A percentile compares a stretch with the other conserved stretches of the same genome.
phyloP scores from a whole-genome alignment of 2,113 vertebrate species.

The Cathartes aura region DNA sequence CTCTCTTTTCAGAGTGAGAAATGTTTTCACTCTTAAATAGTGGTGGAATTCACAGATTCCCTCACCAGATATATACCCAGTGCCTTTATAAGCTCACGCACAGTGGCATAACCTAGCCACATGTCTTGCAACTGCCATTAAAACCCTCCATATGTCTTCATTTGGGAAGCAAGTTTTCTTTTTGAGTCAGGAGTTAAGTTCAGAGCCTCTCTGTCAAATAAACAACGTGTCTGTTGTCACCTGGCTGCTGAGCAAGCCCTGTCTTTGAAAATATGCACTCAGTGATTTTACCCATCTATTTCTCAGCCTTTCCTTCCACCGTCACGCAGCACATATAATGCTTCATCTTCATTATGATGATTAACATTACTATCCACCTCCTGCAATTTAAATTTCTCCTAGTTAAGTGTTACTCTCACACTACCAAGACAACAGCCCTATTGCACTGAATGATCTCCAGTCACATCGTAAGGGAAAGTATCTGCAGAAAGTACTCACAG shows the following conservation, averaged over 20 bases:
- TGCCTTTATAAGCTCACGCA: not conserved
- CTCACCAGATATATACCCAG: not conserved
- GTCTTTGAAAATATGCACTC: slow-evolving; percentile 37
- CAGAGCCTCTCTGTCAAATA: slow-evolving; percentile 53
- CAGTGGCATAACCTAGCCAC: not conserved
- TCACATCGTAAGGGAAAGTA: not conserved
- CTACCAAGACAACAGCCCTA: not conserved
- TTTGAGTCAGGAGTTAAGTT: slow-evolving; percentile 45
- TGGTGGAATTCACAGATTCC: not conserved
- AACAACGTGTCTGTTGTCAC: slow-evolving; percentile 37
- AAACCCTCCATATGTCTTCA: slow-evolving; percentile 18
- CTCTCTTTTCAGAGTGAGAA: not conserved
- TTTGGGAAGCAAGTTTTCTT: slow-evolving; percentile 31
- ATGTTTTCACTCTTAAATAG: not conserved
- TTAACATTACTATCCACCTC: not conserved
- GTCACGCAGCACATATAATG: not conserved
- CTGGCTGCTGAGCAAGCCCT: slow-evolving; percentile 60
- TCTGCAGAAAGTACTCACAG: not conserved
- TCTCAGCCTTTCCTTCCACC: not conserved
- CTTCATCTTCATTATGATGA: not conserved
- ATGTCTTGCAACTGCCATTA: slow-evolving; percentile 22
- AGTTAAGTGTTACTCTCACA: not conserved
- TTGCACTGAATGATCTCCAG: not conserved
- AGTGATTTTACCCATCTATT: slow-evolving; percentile 51
- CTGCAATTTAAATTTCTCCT: not conserved